Conservation (phyloP, 2,113 vertebrate species). For the Campylomormyrus tamandua region DNA sequence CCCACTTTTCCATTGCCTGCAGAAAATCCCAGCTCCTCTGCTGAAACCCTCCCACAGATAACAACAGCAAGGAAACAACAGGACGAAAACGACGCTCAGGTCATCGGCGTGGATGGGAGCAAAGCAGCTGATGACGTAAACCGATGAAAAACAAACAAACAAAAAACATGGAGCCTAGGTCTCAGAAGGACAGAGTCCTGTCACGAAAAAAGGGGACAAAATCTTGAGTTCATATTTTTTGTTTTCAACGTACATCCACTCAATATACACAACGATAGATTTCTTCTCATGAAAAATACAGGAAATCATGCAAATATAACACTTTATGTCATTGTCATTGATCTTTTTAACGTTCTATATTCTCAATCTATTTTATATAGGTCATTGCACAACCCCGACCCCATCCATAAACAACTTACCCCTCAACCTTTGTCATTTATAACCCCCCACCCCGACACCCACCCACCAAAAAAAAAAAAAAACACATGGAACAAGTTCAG, state of each 20-base stretch:
- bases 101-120: conserved; percentile 26
- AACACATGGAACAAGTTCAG: conserved; percentile 55
- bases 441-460: conserved; percentile 29
- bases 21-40: not conserved
- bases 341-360: conserved; percentile 49
- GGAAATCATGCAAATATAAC: conserved; percentile 72
- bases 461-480: conserved; percentile 31
- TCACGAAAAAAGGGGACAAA: conserved; percentile 44
- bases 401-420: conserved; percentile 30
- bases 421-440: not conserved
- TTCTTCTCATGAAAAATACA: conserved; percentile 65
- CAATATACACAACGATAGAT: conserved; percentile 65
- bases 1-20: conserved; percentile 9
- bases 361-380: conserved; percentile 50
- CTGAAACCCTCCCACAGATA: not conserved
- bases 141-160: conserved; percentile 20
- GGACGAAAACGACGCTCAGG: conserved; percentile 17
- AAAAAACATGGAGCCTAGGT: conserved; percentile 35
- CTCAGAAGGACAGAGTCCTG: conserved; percentile 35
- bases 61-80: not conserved
- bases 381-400: conserved; percentile 46
- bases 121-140: conserved; percentile 33
- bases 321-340: conserved; percentile 58
- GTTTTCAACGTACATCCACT: conserved; percentile 56
- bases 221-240: conserved; percentile 49